Conservation (phyloP, 2,113 vertebrate genomes). For the Gyps fulvus region DNA sequence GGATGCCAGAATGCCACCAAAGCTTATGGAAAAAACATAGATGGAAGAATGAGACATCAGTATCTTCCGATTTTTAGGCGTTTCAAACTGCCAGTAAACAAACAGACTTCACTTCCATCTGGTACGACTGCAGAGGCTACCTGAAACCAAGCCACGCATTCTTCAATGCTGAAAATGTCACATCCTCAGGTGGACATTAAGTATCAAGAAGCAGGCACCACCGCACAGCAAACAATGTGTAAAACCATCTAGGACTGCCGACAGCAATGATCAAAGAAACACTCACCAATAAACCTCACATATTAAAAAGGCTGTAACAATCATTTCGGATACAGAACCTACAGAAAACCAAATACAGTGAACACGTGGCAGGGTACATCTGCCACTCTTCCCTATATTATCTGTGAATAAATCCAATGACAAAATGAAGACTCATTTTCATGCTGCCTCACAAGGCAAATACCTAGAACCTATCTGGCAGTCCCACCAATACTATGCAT, state of each 20-base stretch:
- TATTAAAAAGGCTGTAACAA: not conserved
- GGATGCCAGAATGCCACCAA: not conserved
- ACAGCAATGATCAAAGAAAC: not conserved
- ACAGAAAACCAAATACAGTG: not conserved
- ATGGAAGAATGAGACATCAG: not conserved
- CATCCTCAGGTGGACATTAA: no score
- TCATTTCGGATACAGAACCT: not conserved
- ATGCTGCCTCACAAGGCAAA: not conserved
- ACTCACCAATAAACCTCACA: not conserved
- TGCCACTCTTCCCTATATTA: no score
- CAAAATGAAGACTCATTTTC: not conserved
- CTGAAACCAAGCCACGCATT: not conserved
- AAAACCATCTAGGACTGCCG: not conserved
- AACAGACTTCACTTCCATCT: not conserved
- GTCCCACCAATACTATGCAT: rapidly evolving
- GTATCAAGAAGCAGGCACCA: not conserved
- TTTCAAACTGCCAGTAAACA: not conserved
- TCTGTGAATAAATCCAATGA: not conserved
- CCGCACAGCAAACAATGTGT: rapidly evolving
- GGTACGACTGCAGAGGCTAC: rapidly evolving
- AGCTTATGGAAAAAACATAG: not conserved
- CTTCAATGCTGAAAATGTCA: not conserved
- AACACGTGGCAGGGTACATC: not conserved
- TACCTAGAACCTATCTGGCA: not conserved
- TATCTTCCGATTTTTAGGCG: not conserved